Base-by-base conservation (phyloP, 2,888 invertebrate species). In the Harpalus rufipes region DNA sequence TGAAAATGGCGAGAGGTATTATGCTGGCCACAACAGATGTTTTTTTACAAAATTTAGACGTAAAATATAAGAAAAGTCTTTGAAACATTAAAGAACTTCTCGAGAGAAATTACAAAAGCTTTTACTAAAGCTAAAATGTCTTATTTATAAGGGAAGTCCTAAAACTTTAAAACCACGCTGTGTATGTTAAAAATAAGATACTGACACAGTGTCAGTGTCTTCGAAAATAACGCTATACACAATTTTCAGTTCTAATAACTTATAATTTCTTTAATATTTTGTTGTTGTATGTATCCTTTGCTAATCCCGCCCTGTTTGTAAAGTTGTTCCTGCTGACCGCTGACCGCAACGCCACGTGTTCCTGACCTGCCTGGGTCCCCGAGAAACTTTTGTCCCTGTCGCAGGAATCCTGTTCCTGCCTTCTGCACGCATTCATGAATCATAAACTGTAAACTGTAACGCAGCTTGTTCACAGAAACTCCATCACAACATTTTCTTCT, bases 311-410 rank as follows among this genome's bases (percentile, higher is more conserved):
- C 68, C 68, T 68, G 68, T 10, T 68, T 12, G n/a, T 32, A n/a
- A 68, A 68, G 68, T 68, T 68, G 32, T 14, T 68, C 39, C 39
- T 68, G 68, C 32, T 68, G 68, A 39, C 68, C 68, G 68, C 6
- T 68, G 32, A 39, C 68, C 68, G 14, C 68, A 68, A 25, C 68
- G 68, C 68, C 68, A 68, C 68, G 68, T 68, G 68, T 25, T 25
- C 10, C 25, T 68, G 68, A 68, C 39, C 68, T 68, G 39, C 14
- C 39, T n/a, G 32, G 68, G 68, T 68, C 68, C 7, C 1, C 10
- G 25, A 63, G 12, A 39, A 68, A 68, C 68, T 68, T 68, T 68
- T 68, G 68, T 68, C 68, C 32, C 68, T 68, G 39, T 32, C 39
- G 18, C 68, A 63, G 63, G 61, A 61, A 16, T 61, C 18, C 63